Base-by-base conservation (phyloP, 2,888 invertebrate species). In the Pollenia labialis region DNA sequence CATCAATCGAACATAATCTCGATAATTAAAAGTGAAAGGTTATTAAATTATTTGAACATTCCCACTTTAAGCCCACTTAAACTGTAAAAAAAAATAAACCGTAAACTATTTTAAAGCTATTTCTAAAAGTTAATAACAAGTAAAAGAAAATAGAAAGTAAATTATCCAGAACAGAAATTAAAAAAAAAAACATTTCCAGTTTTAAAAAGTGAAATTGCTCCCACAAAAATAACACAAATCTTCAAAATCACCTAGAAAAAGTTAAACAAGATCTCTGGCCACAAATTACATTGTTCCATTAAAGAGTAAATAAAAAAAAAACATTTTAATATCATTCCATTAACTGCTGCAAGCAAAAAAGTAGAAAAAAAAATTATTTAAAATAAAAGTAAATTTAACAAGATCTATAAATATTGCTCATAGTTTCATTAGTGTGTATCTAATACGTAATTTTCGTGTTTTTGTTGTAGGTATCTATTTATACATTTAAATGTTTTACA, bases 181-280 rank as follows among this genome's bases (percentile, higher is more conserved):
- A 44, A 50, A 72, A 23, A 16, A 54, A 71, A 50, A 58, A 7
- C 44, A 64, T 7, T 58, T 58, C n/a, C 14, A 52, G 7, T 42
- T 54, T 72, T 58, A 50, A 74, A 74, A 81, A 81, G 81, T 81
- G 74, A 74, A 81, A 81, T 42, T 50, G 56, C 48, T 42, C 18
- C 64, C 32, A 50, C 46, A 40, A 42, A 44, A 40, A 60, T 8
- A 32, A 4, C 44, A 68, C 44, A 32, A 60, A 11, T 68, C 32
- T 46, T 23, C n/a, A 64, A 64, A 32, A 56, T 14, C 52, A 8
- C 23, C 12, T 14, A 54, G 18, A 62, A 62, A 71, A 44, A 66
- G 18, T 6, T n/a, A 12, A 10, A 23, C 16, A 11, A 66, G 66
- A 46, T 46, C 44, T 44, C 1, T 14, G 48, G 44, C 46, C 69